Evolutionary conservation across 2,113 vertebrate species (phyloP).

Genomic region (Crotophaga sulcirostris): DNA sequence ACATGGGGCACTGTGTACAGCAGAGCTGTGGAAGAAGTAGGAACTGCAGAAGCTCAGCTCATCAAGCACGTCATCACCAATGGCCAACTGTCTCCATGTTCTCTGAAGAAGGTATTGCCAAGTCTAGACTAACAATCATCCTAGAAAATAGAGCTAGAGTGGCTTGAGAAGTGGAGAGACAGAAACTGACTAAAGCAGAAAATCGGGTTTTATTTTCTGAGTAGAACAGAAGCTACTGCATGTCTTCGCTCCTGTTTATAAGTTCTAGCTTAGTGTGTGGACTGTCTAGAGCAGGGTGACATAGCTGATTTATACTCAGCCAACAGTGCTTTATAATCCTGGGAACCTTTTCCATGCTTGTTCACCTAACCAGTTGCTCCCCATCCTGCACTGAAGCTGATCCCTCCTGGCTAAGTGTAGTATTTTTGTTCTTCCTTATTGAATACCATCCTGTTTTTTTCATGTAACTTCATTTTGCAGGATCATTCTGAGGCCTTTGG

Average conservation of each 20-base stretch:
- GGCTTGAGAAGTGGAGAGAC: background rate
- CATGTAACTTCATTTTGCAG: background rate
- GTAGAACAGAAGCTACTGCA: background rate
- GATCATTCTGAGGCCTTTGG: background rate
- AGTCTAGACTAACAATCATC: background rate
- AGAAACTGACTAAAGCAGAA: background rate
- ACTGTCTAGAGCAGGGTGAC: background rate
- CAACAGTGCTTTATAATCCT: background rate
- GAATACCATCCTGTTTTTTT: background rate
- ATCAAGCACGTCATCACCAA: accelerated
- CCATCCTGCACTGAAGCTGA: background rate
- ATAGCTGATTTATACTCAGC: background rate
- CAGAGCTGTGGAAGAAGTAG: background rate
- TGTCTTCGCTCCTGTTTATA: background rate
- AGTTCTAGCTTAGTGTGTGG: background rate
- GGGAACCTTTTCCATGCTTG: background rate
- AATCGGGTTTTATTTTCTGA: background rate
- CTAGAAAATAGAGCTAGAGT: background rate
- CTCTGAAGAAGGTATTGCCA: background rate
- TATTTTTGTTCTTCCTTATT: background rate
- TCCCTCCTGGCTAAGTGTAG: background rate
- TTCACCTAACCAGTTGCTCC: background rate
- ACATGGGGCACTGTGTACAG: accelerated
- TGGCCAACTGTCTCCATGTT: accelerated
- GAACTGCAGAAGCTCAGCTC: background rate